Evolutionary conservation across 2,888 invertebrate species (phyloP), one percentile per base, ranked within the genome.

Genomic region (Drosophila robusta): DNA sequence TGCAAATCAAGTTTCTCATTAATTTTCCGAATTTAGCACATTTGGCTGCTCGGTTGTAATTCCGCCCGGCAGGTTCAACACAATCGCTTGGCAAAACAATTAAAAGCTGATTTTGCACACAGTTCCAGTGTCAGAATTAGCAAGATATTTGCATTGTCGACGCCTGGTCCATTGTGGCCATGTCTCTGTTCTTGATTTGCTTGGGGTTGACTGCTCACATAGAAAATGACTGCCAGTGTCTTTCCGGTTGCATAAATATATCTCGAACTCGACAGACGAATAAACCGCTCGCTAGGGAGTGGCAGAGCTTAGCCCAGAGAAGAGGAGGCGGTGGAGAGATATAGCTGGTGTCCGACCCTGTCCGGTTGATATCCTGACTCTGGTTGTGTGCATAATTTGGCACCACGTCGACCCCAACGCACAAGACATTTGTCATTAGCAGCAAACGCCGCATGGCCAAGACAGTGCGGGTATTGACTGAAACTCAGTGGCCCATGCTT

Each of bases 341-440:
- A n/a, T n/a, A n/a, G 41, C 12, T 44, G 34, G 7, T 41, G 29
- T 39, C 9, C 34, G 18, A 29, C 39, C 38, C 62, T 18, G 41
- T 39, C 14, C 24, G 34, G 41, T 56, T 44, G 52, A 32, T 42
- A 42, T 47, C 57, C 41, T 46, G 26, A 14, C 66, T 45, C 46
- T 38, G 71, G 41, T 60, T 42, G 68, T 67, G 52, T 61, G 75
- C 67, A 70, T 68, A 75, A 75, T 70, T 74, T 54, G 65, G 50
- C 49, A 64, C 29, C 26, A 41, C 49, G 8, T 18, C 44, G 18
- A 45, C 44, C 38, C 18, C 47, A 42, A 8, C 44, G 32, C 44
- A 49, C 63, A 34, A 52, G 57, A 67, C 58, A 80, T 78, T 75
- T 75, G 69, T 73, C 78, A 71, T 61, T 57, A 60, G 60, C 64